phyloP scores from a whole-genome alignment of 1,140 invertebrate species.

The Pectinophora gossypiella region DNA sequence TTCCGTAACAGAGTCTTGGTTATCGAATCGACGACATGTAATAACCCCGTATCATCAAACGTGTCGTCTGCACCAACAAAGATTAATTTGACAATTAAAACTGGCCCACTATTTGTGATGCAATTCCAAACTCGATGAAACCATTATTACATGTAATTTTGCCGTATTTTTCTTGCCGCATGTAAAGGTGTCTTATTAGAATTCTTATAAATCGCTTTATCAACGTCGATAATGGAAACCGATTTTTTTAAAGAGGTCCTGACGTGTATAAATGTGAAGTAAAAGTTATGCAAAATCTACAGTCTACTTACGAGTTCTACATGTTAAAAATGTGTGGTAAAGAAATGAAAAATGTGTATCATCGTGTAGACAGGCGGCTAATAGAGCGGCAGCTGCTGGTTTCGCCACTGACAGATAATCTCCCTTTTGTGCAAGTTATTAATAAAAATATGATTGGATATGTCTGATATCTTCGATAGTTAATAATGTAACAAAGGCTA shows the following conservation, averaged over 20 bases:
- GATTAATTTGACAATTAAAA: conserved; percentile 33
- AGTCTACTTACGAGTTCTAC: no score
- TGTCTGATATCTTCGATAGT: conserved; percentile 54
- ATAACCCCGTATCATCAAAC: conserved; percentile 43
- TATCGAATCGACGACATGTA: conserved; percentile 49
- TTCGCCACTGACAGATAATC: conserved; percentile 64
- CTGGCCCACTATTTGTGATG: neutral
- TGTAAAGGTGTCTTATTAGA: neutral
- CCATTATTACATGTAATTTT: conserved; percentile 1
- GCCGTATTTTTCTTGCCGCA: neutral
- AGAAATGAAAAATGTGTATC: no score
- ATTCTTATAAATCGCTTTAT: no score
- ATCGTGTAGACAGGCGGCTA: no score
- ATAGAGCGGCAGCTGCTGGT: conserved; percentile 51
- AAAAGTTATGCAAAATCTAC: no score
- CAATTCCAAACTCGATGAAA: neutral
- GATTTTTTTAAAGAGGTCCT: no score
- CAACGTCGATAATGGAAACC: no score
- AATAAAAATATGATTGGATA: conserved; percentile 71
- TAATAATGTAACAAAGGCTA: conserved; percentile 55
- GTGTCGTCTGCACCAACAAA: conserved; percentile 28
- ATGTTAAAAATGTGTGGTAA: no score
- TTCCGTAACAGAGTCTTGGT: conserved; percentile 44
- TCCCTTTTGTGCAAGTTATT: conserved; percentile 66
- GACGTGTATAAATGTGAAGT: no score